Base-by-base conservation (phyloP, 2,888 invertebrate species). In the Itoplectis maculator region DNA sequence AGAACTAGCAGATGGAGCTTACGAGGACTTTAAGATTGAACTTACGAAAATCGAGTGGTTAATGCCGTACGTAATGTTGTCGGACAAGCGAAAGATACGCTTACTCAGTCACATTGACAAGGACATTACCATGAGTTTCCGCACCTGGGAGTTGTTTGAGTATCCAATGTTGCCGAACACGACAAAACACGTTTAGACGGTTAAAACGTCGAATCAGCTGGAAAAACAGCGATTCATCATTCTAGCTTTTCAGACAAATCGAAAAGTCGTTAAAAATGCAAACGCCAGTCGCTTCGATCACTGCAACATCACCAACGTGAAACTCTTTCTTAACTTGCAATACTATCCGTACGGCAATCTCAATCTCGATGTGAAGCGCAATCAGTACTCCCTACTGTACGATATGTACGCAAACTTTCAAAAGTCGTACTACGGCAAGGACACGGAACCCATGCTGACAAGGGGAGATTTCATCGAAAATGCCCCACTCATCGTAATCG, bases 221-320 rank as follows among this genome's bases (percentile, higher is more conserved):
- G 92, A 92, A 86, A 92, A 91, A 86, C 92, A 92, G 0, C 81
- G 92, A 68, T 93, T 85, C 83, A 81, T 93, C 18, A 89, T 93
- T 56, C 51, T 92, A 18, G 92, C 88, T 11, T 89, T 92, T 61
- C 92, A 93, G 88, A 92, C 90, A 15, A 84, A 89, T 72, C 84
- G 88, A 83, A 92, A 91, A 87, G 89, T 89, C 85, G 78, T 86
- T 29, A 65, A 79, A 54, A 29, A 15, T 5, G 84, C 66, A 61
- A 85, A 91, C 82, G 79, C 85, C 2, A 80, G 84, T 51, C 40
- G 59, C 3, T 87, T 86, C 65, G 83, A 88, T 83, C 81, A 89
- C 79, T 91, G 91, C 81, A 84, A 89, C 47, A 65, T 92, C 47
- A 89, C 83, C 18, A 89, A 93, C 83, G 82, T 92, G 11, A 91